phyloP scores from a whole-genome alignment of 2,888 invertebrate species.

The Polyommatus icarus region DNA sequence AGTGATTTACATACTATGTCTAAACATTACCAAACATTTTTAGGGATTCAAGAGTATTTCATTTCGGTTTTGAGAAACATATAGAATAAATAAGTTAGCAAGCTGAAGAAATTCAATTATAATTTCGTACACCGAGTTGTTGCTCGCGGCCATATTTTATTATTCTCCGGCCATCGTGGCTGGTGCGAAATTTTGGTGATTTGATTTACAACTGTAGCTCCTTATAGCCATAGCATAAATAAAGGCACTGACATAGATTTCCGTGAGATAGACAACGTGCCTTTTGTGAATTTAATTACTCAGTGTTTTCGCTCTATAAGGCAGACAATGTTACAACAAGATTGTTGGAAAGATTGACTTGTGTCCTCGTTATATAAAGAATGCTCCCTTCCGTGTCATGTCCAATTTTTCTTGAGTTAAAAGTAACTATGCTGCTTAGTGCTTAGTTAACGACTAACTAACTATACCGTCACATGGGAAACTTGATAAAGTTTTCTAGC shows the following conservation, averaged over 20 bases:
- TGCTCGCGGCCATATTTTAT: not conserved
- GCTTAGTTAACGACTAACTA: not conserved
- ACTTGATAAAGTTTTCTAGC: not conserved
- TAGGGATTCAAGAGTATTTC: no score
- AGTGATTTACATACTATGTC: no score
- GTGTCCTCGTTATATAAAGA: not conserved
- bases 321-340: not conserved
- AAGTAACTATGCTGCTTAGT: not conserved
- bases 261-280: not conserved
- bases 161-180: slow-evolving; percentile 1
- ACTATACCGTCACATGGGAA: not conserved
- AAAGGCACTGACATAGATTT: slow-evolving; percentile 18
- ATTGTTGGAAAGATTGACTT: not conserved
- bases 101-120: slow-evolving; percentile 31
- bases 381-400: not conserved
- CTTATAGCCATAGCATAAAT: slow-evolving; percentile 5
- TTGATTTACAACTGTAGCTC: slow-evolving; percentile 24
- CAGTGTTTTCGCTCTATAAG: not conserved
- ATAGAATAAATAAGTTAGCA: not conserved
- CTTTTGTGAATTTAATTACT: slow-evolving; percentile 14
- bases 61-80: not conserved
- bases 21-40: no score
- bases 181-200: slow-evolving; percentile 14
- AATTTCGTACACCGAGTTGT: not conserved
- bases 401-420: not conserved